Percentiles rank a stretch among this genome's conserved stretches.
phyloP scores from a whole-genome alignment of 2,113 vertebrate species.

The Sardina pilchardus region DNA sequence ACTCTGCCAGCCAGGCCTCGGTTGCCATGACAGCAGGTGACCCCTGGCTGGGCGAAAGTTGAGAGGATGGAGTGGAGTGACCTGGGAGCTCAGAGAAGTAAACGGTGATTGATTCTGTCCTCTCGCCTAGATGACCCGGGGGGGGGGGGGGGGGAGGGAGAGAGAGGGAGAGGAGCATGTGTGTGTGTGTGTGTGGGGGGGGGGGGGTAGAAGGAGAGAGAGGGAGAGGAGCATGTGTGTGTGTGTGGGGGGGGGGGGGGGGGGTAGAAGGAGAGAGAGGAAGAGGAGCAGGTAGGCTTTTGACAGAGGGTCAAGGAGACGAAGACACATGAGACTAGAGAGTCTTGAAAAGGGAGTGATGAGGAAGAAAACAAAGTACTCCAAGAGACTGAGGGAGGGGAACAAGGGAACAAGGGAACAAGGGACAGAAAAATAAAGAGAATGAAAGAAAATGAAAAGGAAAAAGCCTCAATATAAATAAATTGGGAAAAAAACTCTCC shows the following conservation, averaged over 20 bases:
- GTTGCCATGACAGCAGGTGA: constrained; percentile 3
- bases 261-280: neutral
- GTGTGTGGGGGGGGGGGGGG: neutral
- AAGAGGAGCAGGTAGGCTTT: neutral
- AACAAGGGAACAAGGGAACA: no score
- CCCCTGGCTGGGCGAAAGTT: neutral
- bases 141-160: neutral
- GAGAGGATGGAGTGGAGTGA: neutral
- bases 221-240: neutral
- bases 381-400: neutral
- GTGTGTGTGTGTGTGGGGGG: no score
- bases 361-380: neutral
- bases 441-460: neutral
- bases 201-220: neutral
- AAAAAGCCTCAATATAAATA: neutral
- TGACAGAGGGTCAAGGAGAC: neutral
- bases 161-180: neutral
- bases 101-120: constrained; percentile 14
- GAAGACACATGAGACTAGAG: neutral
- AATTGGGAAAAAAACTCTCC: neutral
- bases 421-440: neutral
- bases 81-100: neutral
- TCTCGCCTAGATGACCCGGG: neutral
- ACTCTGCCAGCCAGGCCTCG: neutral
- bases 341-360: neutral